Percentiles rank a stretch among this genome's conserved stretches.
phyloP scores from a whole-genome alignment of 2,888 invertebrate genomes.

The Microdon myrmicae region DNA sequence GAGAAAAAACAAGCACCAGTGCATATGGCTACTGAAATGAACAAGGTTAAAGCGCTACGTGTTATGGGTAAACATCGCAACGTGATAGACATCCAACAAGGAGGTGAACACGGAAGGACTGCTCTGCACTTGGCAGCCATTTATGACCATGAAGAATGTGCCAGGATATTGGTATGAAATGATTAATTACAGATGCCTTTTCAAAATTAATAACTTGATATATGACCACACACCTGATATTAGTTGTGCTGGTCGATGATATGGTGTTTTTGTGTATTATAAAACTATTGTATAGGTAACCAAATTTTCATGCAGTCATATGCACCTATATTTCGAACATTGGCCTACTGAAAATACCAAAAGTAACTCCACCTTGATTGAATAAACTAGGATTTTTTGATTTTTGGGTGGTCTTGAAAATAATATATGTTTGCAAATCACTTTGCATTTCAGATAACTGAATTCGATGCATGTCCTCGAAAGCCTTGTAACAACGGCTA shows the following conservation, averaged over 20 bases:
- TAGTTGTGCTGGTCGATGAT: slow-evolving; percentile 23
- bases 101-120: slow-evolving; percentile 80
- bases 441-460: slow-evolving; percentile 75
- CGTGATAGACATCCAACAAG: slow-evolving; percentile 78
- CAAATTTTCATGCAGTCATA: no score
- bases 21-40: slow-evolving; percentile 82
- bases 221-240: slow-evolving; percentile 24
- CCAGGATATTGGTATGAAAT: slow-evolving; percentile 78
- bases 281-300: no score
- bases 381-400: background rate
- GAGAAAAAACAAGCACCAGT: slow-evolving; percentile 82
- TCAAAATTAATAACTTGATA: slow-evolving; percentile 26
- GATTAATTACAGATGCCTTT: slow-evolving; percentile 16
- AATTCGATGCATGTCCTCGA: slow-evolving; percentile 81
- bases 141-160: slow-evolving; percentile 84
- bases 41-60: slow-evolving; percentile 77
- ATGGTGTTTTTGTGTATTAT: slow-evolving; percentile 28
- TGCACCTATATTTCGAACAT: no score
- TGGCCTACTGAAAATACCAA: no score
- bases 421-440: slow-evolving; percentile 3
- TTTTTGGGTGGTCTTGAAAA: slow-evolving; percentile 3
- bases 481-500: slow-evolving; percentile 87
- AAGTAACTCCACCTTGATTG: no score
- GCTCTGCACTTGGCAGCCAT: slow-evolving; percentile 87
- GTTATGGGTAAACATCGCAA: slow-evolving; percentile 76